Evolutionary conservation across 1,140 invertebrate species (phyloP).

Genomic region (Rhopalosiphum padi): DNA sequence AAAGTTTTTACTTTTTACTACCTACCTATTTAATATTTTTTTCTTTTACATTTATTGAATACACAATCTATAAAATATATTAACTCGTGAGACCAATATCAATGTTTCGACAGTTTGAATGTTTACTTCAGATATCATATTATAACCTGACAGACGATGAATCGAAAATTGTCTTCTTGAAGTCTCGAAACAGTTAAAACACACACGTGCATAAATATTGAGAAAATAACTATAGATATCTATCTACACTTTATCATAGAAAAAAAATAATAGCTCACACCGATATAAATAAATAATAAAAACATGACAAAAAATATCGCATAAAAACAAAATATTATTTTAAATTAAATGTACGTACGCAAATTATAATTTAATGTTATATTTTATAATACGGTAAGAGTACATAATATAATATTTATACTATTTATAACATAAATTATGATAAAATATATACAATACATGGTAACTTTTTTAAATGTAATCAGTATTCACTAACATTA

Average conservation of each 20-base stretch:
- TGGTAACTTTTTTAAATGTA: no score
- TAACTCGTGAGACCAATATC: not conserved
- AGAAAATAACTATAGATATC: not conserved
- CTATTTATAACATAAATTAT: no score
- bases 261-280: not conserved
- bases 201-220: not conserved
- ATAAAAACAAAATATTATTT: no score
- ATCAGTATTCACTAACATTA: no score
- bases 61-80: not conserved
- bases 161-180: not conserved
- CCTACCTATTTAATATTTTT: not conserved
- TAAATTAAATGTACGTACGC: no score
- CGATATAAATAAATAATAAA: not conserved
- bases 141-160: not conserved
- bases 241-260: not conserved
- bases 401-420: no score
- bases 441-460: no score
- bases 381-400: no score
- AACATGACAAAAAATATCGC: not conserved
- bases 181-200: no score
- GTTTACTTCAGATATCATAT: not conserved
- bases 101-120: not conserved
- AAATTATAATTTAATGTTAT: no score
- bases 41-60: not conserved
- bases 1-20: not conserved